Evolutionary conservation across 2,888 invertebrate species (phyloP), one percentile per base, ranked within the genome.

Genomic region (Oithona nana): DNA sequence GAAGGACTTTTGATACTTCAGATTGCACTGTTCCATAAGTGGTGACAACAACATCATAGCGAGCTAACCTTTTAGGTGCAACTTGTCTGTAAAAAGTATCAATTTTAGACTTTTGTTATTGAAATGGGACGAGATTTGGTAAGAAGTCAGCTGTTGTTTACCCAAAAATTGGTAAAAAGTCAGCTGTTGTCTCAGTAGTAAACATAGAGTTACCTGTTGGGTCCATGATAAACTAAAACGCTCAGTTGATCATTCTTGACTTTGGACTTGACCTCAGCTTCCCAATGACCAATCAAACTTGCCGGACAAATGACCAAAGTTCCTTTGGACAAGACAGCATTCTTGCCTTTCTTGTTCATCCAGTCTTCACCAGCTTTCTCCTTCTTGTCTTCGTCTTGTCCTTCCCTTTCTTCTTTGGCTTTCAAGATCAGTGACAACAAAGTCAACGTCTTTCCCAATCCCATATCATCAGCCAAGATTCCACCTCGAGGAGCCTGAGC

Each of bases 271-370:
- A 92, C 81, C 73, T 94, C 93, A 16, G 73, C 76, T 64, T 84
- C 81, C 95, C 95, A 97, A 72, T 97, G 95, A 67, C 83, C 81
- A 63, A 95, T 75, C 56, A 97, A 78, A 52, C 88, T 88, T 1
- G 94, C 90, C 0, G 94, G 94, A 69, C 92, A 90, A 1, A 97
- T 81, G 0, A 97, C 83, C n/a, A 97, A 75, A 0, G 87, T 88
- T 24, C 84, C 83, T 13, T 84, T 58, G 22, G 69, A 67, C 0
- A 66, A 66, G 49, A 68, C 66, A 1, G 68, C 60, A 3, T 64
- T 63, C 4, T 64, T 58, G 55, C 13, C 65, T 63, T 16, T 64
- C 61, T 28, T 63, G 30, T 24, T 58, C 3, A 65, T 24, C 68
- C 67, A 67, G 13, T 57, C 64, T n/a, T n/a, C n/a, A n/a, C n/a